Evolutionary conservation across 2,797 vertebrate genomes (phyloP), one percentile per base, ranked within the genome.

Genomic region (Hypotaenidia philippensis): DNA sequence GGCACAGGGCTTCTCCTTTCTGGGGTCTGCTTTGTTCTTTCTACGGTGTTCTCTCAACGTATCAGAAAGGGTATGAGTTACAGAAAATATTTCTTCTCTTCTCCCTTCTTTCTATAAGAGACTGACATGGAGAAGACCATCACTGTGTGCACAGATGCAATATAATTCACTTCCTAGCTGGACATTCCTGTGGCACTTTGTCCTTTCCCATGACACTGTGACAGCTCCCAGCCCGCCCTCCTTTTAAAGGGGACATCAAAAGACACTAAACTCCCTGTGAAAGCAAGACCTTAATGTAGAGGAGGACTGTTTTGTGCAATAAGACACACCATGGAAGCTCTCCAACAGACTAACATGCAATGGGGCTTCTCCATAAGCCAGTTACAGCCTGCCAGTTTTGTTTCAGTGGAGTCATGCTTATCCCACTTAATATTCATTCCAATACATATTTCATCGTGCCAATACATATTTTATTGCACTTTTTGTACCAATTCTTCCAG

Each of bases 391-490:
- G 29, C 25, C 60, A 81, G 61, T 49, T 66, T 72, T 59, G 18
- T 45, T 76, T 68, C 80, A 78, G 57, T 12, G 36, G 44, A 90
- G 36, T 76, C 65, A 59, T 4, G 9, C 55, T 87, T 69, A 87
- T 52, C 55, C 78, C 69, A 47, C 65, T 90, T 12, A 59, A 49
- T 13, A 60, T 63, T 77, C 65, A 78, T 70, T 64, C 72, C 87
- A 86, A 95, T 96, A 70, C 66, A 91, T 93, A 93, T 95, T 96
- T 95, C 87, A 96, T 91, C 49, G 44, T 9, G 31, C n/a, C 92
- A 86, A 92, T 96, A 72, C 84, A 88, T 92, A 93, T 94, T 96
- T 96, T 82, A 95, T 94, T 86, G 70, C 83, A 91, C 69, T 92
- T 88, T 85, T 94, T 88, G 87, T 84, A 90, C 52, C 47, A 34